phyloP scores from a whole-genome alignment of 2,797 vertebrate genomes.

The Hoplostethus mediterraneus region DNA sequence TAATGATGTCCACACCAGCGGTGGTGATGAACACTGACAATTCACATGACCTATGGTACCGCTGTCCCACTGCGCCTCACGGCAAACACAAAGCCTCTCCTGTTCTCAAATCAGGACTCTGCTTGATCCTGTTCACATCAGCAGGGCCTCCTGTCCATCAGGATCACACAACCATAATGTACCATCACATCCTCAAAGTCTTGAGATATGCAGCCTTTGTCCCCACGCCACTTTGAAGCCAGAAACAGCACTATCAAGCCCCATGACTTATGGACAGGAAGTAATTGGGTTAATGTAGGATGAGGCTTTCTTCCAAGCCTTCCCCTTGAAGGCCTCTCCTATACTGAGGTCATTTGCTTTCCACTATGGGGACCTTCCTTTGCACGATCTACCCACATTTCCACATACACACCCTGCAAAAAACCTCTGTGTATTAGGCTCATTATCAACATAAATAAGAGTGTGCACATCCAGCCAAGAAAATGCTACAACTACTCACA shows the following conservation, averaged over 20 bases:
- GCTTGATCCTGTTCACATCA: conserved; percentile 59
- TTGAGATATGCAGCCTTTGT: conserved; percentile 47
- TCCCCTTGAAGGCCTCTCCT: conserved; percentile 22
- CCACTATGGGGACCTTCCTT: conserved; percentile 6
- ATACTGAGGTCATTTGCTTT: conserved; percentile 15
- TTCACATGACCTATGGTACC: conserved; percentile 72
- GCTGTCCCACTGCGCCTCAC: conserved; percentile 30
- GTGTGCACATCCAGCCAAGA: conserved; percentile 27
- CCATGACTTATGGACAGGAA: conserved; percentile 16
- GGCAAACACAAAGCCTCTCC: conserved; percentile 65
- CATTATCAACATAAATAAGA: conserved; percentile 46
- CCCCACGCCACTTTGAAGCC: conserved; percentile 24
- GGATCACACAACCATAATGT: conserved; percentile 32
- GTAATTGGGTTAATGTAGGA: conserved; percentile 39
- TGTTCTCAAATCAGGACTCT: conserved; percentile 56
- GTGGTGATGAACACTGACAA: conserved; percentile 72
- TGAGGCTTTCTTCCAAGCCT: not conserved
- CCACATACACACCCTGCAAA: conserved; percentile 46
- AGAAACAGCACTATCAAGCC: conserved; percentile 10
- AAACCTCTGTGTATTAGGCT: conserved; percentile 42
- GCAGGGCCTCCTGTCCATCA: conserved; percentile 57
- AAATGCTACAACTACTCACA: conserved; percentile 5
- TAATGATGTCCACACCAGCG: conserved; percentile 51
- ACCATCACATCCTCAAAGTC: conserved; percentile 19
- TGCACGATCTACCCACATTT: conserved; percentile 11